phyloP scores from a whole-genome alignment of 2,113 vertebrate species.

The Heterotis niloticus region DNA sequence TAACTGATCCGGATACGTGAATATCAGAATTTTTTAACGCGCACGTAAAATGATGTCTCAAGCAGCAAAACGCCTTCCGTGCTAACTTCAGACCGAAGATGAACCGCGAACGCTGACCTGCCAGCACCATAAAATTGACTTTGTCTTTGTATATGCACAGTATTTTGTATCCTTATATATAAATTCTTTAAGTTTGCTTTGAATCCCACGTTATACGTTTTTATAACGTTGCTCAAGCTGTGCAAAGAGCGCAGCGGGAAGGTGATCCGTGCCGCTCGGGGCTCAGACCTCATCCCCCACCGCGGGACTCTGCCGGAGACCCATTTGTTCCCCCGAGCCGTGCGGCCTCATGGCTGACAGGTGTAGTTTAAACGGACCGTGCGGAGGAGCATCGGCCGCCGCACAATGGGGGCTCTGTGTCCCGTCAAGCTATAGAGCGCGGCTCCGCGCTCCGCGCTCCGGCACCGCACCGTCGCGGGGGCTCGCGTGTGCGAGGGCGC shows the following conservation, averaged over 20 bases:
- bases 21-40: no score
- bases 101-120: no score
- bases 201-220: no score
- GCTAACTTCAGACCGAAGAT: no score
- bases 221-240: no score
- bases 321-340: constrained; percentile 20
- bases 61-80: no score
- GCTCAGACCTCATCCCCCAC: not conserved
- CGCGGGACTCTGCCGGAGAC: not conserved
- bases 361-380: constrained; percentile 20
- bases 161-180: no score
- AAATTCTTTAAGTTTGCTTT: no score
- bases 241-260: not conserved
- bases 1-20: no score
- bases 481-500: constrained; percentile 3
- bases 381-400: not conserved
- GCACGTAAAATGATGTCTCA: no score
- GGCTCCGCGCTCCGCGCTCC: not conserved
- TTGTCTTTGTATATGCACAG: no score
- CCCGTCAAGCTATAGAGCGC: constrained; percentile 15
- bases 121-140: no score
- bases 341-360: constrained; percentile 12
- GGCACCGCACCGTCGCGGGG: not conserved
- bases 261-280: not conserved
- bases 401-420: constrained; percentile 21